Evolutionary conservation across 30 jellyfish, hydroid and myxozoan species (phyloP), one percentile per base, ranked within the genome.

Genomic region (Aurelia aurita complex sp. Pacific): DNA sequence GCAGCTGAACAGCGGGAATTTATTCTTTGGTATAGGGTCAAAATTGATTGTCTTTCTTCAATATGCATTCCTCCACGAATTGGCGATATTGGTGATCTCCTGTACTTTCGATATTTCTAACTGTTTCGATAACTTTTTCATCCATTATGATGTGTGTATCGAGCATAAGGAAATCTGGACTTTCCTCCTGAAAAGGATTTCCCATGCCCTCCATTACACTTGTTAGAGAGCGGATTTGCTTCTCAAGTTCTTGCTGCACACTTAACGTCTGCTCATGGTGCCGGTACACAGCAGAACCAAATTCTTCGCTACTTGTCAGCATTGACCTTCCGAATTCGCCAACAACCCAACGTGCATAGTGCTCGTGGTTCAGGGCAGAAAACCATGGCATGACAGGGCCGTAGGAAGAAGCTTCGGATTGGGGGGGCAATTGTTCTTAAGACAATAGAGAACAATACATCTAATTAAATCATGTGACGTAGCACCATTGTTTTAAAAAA

Each of bases 331-430:
- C 50, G 6, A 29, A 19, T 34, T 29, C 54, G 5, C 54, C 54
- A 43, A 43, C 54, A 43, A 43, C n/a, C 83, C 89, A 63, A n/a
- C 89, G 71, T 23, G 83, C 19, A 62, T 79, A 79, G 85, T 79
- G 85, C 5, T 71, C 12, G 23, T 79, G 89, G 64, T 79, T 59
- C 13, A 64, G 60, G n/a, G 84, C 89, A 2, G 63, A 79, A 43
- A 79, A 79, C 85, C 89, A 79, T 14, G 89, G 89, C 67, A n/a
- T n/a, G n/a, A n/a, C 29, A 23, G 29, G 29, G 29, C 29, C 29
- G 29, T 23, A 23, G 29, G 29, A 23, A 23, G 29, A 23, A 0
- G 29, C 29, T 23, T 23, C 29, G 29, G 29, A 23, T 23, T 23
- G 29, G 29, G 29, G n/a, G 29, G 29, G 29, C 29, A 23, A 23